Evolutionary conservation across 2,888 invertebrate species (phyloP), one percentile per base, ranked within the genome.

Genomic region (Gnatocerus cornutus): DNA sequence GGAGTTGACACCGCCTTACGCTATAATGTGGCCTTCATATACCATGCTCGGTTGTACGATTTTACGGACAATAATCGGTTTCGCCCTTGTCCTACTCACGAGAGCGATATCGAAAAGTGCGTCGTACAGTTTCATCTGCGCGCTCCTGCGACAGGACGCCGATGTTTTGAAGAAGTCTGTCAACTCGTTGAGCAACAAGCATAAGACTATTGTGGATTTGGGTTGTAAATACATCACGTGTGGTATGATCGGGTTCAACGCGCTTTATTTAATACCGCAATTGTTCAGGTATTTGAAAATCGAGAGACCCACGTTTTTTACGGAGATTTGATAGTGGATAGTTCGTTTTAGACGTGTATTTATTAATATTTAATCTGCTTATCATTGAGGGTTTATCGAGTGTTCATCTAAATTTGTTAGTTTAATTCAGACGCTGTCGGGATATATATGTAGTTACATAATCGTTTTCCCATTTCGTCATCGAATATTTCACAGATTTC

Each of bases 181-280:
- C 74, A 87, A 92, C 81, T 90, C 89, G 10, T 84, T 91, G 52
- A 87, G 90, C 74, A 92, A 92, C 80, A 90, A 89, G 78, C 89
- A 91, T 77, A 92, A 93, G 82, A 89, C 91, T 55, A 87, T 91
- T 29, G 92, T 96, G 0, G 97, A 97, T 81, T 88, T 96, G 74
- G 90, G 92, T 68, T 92, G 93, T 80, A 96, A 95, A 82, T 97
- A 93, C 84, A 87, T 95, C 69, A 92, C 92, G 21, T 96, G 93
- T 82, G 90, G 90, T 3, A 87, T 92, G 80, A 91, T 97, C 46
- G 95, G 96, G 0, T 89, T 96, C 75, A 92, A 91, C 82, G 92
- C 92, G 0, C 88, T 92, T 0, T 94, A 91, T 82, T 84, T 92
- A 50, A 88, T 94, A 74, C 97, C 97, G 0, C 90, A 90, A 76